phyloP scores from a whole-genome alignment of 2,797 vertebrate species.

The Sebastes diploproa region DNA sequence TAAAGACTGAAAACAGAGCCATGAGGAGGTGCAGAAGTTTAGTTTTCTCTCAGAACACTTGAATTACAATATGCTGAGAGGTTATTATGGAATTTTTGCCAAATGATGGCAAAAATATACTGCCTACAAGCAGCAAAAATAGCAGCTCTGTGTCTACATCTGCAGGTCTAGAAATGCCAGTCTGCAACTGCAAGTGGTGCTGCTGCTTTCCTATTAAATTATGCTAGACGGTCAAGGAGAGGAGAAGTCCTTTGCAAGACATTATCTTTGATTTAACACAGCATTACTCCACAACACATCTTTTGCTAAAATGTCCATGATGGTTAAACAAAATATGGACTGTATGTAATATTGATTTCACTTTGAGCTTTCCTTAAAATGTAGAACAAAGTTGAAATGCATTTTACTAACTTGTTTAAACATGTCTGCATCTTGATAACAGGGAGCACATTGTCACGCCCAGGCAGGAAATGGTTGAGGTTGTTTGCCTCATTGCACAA shows the following conservation, averaged over 20 bases:
- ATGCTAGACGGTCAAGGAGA: not conserved
- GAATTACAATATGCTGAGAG: not conserved
- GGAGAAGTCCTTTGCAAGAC: not conserved
- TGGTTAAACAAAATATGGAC: not conserved
- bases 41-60: too few relatives aligned
- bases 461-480: constrained; percentile 11
- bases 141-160: not conserved
- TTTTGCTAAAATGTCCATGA: not conserved
- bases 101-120: too few relatives aligned
- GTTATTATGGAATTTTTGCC: too few relatives aligned
- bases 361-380: not conserved
- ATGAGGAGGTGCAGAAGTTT: too few relatives aligned
- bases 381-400: not conserved
- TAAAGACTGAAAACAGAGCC: too few relatives aligned
- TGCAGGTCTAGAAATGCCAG: not conserved
- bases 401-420: not conserved
- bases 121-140: too few relatives aligned
- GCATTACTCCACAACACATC: not conserved
- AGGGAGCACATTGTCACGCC: not conserved
- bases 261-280: not conserved
- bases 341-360: not conserved
- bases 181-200: not conserved
- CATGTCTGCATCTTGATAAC: not conserved
- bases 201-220: not conserved
- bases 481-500: not conserved